Conservation (phyloP, 2,113 vertebrate species). For the Labeo catla region DNA sequence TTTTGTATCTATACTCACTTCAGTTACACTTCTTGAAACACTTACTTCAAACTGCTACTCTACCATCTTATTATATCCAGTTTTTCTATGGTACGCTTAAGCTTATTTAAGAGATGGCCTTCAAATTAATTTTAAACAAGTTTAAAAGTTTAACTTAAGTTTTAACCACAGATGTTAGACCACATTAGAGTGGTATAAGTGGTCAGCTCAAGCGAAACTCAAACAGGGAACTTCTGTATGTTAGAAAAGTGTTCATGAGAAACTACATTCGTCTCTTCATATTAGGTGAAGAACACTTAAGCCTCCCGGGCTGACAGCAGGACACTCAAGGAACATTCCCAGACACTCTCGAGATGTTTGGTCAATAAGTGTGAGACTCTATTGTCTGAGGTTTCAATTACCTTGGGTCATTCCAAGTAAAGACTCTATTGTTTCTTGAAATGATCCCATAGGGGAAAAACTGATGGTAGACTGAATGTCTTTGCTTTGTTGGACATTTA, state of each 20-base stretch:
- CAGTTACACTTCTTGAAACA: background rate
- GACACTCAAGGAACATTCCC: background rate
- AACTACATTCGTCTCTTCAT: background rate
- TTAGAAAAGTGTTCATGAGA: background rate
- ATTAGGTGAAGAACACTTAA: background rate
- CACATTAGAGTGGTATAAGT: background rate
- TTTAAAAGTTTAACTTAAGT: no score
- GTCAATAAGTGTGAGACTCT: background rate
- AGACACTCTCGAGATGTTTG: background rate
- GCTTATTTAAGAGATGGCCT: background rate
- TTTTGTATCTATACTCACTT: background rate
- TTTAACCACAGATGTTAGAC: background rate
- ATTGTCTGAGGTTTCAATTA: background rate
- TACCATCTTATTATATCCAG: background rate
- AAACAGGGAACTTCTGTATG: background rate
- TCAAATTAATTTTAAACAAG: background rate
- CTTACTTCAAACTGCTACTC: background rate
- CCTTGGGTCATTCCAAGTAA: background rate
- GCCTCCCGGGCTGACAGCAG: background rate
- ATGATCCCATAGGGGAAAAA: background rate
- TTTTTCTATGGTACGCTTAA: background rate
- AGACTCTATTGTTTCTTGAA: background rate
- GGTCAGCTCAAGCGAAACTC: background rate
- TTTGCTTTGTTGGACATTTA: conserved; percentile 1
- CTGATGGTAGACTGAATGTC: background rate